Evolutionary conservation across 2,113 vertebrate species (phyloP).

Genomic region (Lophius piscatorius): DNA sequence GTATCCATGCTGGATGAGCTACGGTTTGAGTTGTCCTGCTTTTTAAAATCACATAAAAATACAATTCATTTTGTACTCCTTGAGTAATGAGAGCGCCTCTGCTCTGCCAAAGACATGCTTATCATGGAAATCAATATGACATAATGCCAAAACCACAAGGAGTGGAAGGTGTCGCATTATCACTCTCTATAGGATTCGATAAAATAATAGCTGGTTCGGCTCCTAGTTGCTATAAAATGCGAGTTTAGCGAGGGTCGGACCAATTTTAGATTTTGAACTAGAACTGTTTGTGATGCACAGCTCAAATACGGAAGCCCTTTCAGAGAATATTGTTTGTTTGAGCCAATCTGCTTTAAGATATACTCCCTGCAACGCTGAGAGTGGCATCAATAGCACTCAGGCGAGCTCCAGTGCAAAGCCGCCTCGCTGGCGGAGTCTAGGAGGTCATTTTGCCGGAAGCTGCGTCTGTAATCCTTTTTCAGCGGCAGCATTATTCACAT

Average conservation of each 20-base stretch:
- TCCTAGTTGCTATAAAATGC: neutral
- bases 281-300: slow-evolving; percentile 5
- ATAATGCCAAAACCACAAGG: neutral
- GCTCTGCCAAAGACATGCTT: slow-evolving; percentile 18
- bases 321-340: neutral
- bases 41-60: slow-evolving; percentile 50
- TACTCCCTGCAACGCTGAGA: slow-evolving; percentile 1
- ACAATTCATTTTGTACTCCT: slow-evolving; percentile 28
- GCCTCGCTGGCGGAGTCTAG: slow-evolving; percentile 38
- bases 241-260: neutral
- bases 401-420: slow-evolving; percentile 23
- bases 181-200: slow-evolving; percentile 19
- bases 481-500: slow-evolving; percentile 36
- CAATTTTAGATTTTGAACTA: slow-evolving; percentile 7
- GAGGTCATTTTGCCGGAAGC: slow-evolving; percentile 49
- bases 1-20: slow-evolving; percentile 42
- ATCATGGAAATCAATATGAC: slow-evolving; percentile 34
- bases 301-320: slow-evolving; percentile 12
- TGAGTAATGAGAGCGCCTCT: slow-evolving; percentile 26
- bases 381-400: slow-evolving; percentile 42
- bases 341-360: slow-evolving; percentile 24
- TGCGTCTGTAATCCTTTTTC: slow-evolving; percentile 58
- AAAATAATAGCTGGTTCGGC: slow-evolving; percentile 7
- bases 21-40: slow-evolving; percentile 48
- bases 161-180: slow-evolving; percentile 43